Evolutionary conservation across 2,888 invertebrate species (phyloP), one percentile per base, ranked within the genome.

Genomic region (Patella depressa): DNA sequence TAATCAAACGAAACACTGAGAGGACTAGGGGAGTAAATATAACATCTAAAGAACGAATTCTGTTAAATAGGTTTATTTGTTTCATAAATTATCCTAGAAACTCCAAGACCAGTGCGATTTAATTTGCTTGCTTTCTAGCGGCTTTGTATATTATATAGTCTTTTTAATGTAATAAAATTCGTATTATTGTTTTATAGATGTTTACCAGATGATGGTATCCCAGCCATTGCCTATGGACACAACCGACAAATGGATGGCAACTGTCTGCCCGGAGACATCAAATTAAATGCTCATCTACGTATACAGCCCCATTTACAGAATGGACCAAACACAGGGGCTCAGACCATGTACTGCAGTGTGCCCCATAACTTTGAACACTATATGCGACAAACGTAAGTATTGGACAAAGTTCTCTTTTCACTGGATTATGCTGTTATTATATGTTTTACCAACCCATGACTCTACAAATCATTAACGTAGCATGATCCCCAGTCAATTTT

Each of bases 141-240:
- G 45, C 2, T 34, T 73, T n/a, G 11, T 1, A 65, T n/a, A n/a
- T n/a, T n/a, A 7, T 24, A 24, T 24, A 7, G 45, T 29, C n/a
- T 71, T 29, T 15, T 34, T 34, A 17, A 19, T 71, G 17, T 71
- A 34, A n/a, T 34, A 71, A 19, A 34, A 15, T 19, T 19, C 15
- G 17, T 29, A 34, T 24, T 71, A 15, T 17, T 14, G 71, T 57
- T n/a, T 82, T 85, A 34, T 82, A 88, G 86, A 75, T 84, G 85
- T 79, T 77, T 88, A 71, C 85, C 86, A 65, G 88, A 88, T 71
- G 88, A 87, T 70, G 81, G 83, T 19, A 85, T 85, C 24, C 81
- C 84, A 34, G 85, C 85, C 53, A 84, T 85, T 76, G 85, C 85
- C 2, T 86, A 82, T 79, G 82, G 78, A 73, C 80, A 78, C 69